These are phyloP conservation scores for Epirrhoe tristata DNA, from an alignment of 2,888 invertebrate species.

Conservation along the genomic window DNA sequence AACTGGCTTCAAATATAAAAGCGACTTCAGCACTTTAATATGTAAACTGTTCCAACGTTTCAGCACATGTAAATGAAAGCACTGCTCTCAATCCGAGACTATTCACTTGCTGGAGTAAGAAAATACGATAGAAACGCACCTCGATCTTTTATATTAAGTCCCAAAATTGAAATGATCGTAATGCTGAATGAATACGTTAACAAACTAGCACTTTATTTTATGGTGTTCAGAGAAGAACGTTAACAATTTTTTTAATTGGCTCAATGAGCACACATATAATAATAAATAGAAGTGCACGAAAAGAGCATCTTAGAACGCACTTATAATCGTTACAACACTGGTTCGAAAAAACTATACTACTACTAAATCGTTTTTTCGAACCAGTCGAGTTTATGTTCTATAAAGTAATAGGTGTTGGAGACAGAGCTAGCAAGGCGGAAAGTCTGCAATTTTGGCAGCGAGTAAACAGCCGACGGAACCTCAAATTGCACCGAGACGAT, in stretches of 20 bases:
- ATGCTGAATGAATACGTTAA: too few relatives aligned
- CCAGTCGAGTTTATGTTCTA: slow-evolving; percentile 17
- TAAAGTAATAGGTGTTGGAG: slow-evolving; percentile 40
- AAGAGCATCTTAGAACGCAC: too few relatives aligned
- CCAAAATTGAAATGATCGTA: background rate
- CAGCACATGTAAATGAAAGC: slow-evolving; percentile 38
- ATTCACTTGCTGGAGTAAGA: background rate
- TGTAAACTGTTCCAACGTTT: slow-evolving; percentile 20
- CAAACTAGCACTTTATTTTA: too few relatives aligned
- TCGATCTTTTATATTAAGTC: background rate
- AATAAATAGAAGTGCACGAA: too few relatives aligned
- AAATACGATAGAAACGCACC: slow-evolving; percentile 16
- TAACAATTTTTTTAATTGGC: too few relatives aligned
- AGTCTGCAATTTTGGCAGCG: slow-evolving; percentile 79
- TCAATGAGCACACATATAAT: too few relatives aligned
- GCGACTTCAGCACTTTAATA: slow-evolving; percentile 10
- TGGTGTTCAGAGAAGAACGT: too few relatives aligned
- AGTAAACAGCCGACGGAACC: slow-evolving; percentile 66
- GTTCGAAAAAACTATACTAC: too few relatives aligned
- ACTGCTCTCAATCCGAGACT: slow-evolving; percentile 52
- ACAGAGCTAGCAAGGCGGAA: slow-evolving; percentile 59
- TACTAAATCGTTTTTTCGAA: too few relatives aligned
- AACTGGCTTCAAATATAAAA: slow-evolving; percentile 13
- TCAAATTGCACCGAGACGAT: slow-evolving; percentile 78
- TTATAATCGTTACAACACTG: too few relatives aligned